A percentile compares a stretch with the other conserved stretches of the same genome.
phyloP scores from a whole-genome alignment of 2,888 invertebrate genomes.

The Yponomeuta malinellus region DNA sequence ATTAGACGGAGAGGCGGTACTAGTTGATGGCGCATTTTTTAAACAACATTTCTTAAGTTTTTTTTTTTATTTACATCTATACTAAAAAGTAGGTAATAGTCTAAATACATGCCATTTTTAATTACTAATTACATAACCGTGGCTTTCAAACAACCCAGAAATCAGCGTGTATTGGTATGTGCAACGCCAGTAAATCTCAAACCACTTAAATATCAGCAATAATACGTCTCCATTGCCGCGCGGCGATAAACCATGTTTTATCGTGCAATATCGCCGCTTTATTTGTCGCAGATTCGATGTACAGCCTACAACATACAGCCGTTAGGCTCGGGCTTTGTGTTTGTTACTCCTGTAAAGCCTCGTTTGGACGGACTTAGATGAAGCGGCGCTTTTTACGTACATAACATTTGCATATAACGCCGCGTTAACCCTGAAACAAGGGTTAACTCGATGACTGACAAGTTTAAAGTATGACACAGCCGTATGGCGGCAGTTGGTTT shows the following conservation, averaged over 20 bases:
- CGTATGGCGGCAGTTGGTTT: no score
- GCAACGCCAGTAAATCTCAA: neutral
- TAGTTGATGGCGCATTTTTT: no score
- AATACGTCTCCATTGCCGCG: slow-evolving; percentile 27
- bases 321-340: neutral
- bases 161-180: neutral
- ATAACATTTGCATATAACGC: neutral
- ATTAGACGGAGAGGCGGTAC: no score
- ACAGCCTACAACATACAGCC: neutral
- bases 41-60: no score
- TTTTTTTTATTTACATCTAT: no score
- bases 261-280: slow-evolving; percentile 33
- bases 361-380: neutral
- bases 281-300: slow-evolving; percentile 9
- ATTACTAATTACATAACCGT: no score
- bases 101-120: no score
- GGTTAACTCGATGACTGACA: no score
- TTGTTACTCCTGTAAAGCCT: slow-evolving; percentile 1
- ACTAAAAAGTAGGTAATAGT: no score
- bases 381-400: neutral
- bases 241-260: slow-evolving; percentile 41
- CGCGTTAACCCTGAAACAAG: neutral
- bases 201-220: slow-evolving; percentile 1
- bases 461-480: no score
- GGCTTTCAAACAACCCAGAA: no score